These are phyloP conservation scores for Idaea straminata DNA, from an alignment of 2,888 invertebrate species.

Conservation along the genomic window DNA sequence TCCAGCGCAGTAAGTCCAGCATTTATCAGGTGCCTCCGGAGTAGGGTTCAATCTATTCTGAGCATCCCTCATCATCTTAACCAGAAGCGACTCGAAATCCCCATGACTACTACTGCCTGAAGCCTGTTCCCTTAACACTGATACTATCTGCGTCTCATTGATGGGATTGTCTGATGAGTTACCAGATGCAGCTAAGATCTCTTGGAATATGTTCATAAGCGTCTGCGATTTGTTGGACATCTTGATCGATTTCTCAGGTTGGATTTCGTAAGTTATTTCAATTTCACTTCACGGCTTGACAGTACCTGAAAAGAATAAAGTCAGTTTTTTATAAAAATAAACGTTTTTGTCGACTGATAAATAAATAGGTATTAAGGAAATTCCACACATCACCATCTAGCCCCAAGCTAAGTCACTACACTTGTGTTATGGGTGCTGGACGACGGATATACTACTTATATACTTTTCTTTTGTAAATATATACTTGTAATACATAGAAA, in stretches of 20 bases:
- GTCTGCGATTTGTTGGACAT: constrained; percentile 70
- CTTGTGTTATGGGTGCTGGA: too few species aligned
- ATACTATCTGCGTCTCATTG: constrained; percentile 65
- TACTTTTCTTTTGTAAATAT: too few species aligned
- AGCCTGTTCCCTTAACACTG: constrained; percentile 60
- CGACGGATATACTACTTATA: too few species aligned
- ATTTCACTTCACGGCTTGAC: neutral
- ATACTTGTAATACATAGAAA: too few species aligned
- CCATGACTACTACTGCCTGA: constrained; percentile 44
- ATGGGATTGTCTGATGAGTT: constrained; percentile 56
- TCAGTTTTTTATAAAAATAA: neutral
- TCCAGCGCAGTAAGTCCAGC: constrained; percentile 80
- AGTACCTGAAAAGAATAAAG: neutral
- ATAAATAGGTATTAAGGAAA: too few species aligned
- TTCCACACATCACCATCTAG: too few species aligned
- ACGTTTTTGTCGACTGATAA: neutral
- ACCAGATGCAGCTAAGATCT: constrained; percentile 68
- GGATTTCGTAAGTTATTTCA: too few species aligned
- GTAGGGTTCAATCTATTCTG: constrained; percentile 54
- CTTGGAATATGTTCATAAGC: constrained; percentile 68
- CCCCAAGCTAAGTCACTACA: too few species aligned
- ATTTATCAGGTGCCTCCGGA: constrained; percentile 50
- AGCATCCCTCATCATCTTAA: constrained; percentile 64
- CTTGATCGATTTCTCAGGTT: constrained; percentile 24
- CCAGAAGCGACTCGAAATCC: constrained; percentile 56